These are phyloP conservation scores for Tenualosa thibaudeaui DNA, from an alignment of 2,797 vertebrate species.

Conservation along the genomic window DNA sequence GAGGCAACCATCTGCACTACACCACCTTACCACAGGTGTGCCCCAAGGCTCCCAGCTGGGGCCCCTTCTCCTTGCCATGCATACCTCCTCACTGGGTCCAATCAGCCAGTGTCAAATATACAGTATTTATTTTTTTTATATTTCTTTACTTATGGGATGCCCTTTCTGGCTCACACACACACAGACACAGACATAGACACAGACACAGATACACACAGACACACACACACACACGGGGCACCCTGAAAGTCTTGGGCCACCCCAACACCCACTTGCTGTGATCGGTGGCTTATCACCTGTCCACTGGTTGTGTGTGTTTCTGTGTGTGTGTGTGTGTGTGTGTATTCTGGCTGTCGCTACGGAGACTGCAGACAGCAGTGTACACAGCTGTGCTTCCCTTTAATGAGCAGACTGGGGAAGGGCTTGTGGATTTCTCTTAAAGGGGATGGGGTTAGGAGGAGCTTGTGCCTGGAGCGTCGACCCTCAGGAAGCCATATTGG, in stretches of 20 bases:
- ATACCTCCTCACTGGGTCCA: too few relatives aligned
- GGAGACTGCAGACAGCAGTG: constrained; percentile 36
- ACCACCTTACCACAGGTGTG: too few relatives aligned
- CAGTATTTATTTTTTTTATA: too few relatives aligned
- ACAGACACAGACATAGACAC: not conserved
- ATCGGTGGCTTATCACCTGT: constrained; percentile 64
- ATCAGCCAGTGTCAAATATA: too few relatives aligned
- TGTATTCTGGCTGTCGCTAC: constrained; percentile 61
- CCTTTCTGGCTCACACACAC: not conserved
- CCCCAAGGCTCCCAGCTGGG: too few relatives aligned
- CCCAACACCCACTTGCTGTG: constrained; percentile 53
- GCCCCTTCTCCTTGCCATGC: too few relatives aligned
- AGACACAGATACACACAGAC: not conserved
- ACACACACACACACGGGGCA: constrained; percentile 56
- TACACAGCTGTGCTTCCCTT: constrained; percentile 70
- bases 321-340: constrained; percentile 57
- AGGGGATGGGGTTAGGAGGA: constrained; percentile 52
- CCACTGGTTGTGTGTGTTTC: constrained; percentile 41
- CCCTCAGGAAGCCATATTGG: not conserved
- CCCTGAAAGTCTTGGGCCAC: too few relatives aligned
- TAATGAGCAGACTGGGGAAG: constrained; percentile 75
- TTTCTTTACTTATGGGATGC: too few relatives aligned
- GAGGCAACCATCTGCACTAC: too few relatives aligned
- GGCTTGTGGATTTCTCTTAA: constrained; percentile 65
- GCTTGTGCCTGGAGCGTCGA: constrained; percentile 52